Base-by-base conservation (phyloP, 1,140 invertebrate species). In the Calycopis cecrops region DNA sequence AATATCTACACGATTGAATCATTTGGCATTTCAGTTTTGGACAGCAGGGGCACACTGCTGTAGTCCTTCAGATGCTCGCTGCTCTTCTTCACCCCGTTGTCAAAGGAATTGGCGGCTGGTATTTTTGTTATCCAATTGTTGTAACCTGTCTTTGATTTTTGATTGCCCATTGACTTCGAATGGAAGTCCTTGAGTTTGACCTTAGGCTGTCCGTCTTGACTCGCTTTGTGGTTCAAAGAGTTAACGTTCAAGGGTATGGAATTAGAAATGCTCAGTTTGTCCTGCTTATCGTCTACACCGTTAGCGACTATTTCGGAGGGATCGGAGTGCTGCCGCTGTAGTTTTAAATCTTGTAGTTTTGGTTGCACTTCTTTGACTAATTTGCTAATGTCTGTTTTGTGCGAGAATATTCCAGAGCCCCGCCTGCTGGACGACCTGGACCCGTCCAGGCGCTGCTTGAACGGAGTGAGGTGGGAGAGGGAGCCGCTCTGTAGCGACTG, bases 51-150 rank as follows among this genome's bases (percentile, higher is more conserved):
- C 34, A 87, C 81, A 63, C 84, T 87, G 49, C 83, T 85, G 17
- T 86, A 87, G 55, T 88, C 86, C 65, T 86, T 84, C 3, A 86
- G 65, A 59, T 69, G 61, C 38, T 85, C 81, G 17, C 62, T 76
- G 10, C 58, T 64, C 55, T 81, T 87, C 42, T 67, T 80, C 40
- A 73, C 59, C 6, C 76, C 75, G 54, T 81, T 79, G 35, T 87
- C 85, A 50, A 87, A 87, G 18, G 85, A 87, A 62, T 76, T 87
- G 0, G 85, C 81, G 12, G 81, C 79, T 0, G 85, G 72, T 28
- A 88, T 56, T 54, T 85, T 85, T 4, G 83, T 68, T 53, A 87
- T 76, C 83, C 85, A 88, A 69, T 88, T 88, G 52, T 88, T 88
- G 68, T 87, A 87, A 35, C 83, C 87, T 56, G 84, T 65, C 67